phyloP scores from a whole-genome alignment of 2,113 vertebrate genomes.

The Rostratula benghalensis region DNA sequence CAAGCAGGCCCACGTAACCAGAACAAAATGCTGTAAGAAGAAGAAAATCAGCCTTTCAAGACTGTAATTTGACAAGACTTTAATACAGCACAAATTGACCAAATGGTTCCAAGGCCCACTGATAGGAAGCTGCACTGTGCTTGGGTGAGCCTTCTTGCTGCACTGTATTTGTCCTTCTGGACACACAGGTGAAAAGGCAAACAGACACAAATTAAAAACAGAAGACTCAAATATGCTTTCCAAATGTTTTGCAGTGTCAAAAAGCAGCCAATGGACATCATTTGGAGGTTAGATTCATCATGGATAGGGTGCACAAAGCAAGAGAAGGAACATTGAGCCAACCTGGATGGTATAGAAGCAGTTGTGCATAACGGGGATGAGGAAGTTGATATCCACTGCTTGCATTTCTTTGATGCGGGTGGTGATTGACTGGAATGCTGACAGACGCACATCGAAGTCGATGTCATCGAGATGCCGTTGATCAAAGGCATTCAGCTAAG shows the following conservation, averaged over 20 bases:
- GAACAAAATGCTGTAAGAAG: not conserved
- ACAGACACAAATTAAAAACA: not conserved
- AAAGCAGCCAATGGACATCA: not conserved
- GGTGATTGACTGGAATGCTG: slow-evolving; percentile 85
- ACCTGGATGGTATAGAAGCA: slow-evolving; percentile 96
- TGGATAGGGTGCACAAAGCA: not conserved
- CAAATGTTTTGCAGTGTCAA: not conserved
- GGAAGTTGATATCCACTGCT: slow-evolving; percentile 83
- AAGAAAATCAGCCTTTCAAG: not conserved
- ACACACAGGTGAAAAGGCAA: not conserved
- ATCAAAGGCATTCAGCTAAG: slow-evolving; percentile 92
- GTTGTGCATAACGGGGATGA: slow-evolving; percentile 87
- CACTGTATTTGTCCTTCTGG: not conserved
- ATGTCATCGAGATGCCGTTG: slow-evolving; percentile 92
- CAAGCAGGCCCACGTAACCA: not conserved
- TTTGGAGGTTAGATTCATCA: not conserved
- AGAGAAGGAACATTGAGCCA: slow-evolving; percentile 13
- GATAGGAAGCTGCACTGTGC: fast-evolving
- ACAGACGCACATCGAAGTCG: slow-evolving; percentile 89
- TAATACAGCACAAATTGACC: not conserved
- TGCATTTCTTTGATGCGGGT: slow-evolving; percentile 82
- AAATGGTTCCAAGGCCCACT: not conserved
- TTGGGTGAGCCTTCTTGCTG: not conserved
- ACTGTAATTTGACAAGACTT: not conserved
- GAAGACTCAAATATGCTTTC: not conserved